Percentiles rank a stretch among this genome's conserved stretches.
Evolutionary conservation across 2,888 invertebrate genomes (phyloP).

Genomic region (Dichetophora obliterata): DNA sequence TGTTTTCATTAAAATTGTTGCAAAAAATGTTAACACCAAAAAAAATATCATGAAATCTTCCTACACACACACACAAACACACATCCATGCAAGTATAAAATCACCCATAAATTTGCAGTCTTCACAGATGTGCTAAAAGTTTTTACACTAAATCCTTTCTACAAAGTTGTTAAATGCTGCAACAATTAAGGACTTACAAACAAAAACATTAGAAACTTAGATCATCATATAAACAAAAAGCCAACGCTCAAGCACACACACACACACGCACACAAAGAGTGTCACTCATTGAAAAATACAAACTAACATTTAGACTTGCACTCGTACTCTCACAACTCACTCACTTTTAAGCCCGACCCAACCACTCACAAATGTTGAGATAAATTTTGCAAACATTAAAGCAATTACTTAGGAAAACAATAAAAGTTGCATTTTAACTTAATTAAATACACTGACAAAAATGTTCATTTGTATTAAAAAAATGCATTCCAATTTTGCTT

Average conservation of each 20-base stretch:
- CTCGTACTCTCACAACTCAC: too few relatives aligned
- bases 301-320: too few relatives aligned
- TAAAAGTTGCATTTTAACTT: not conserved
- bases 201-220: not conserved
- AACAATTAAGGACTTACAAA: not conserved
- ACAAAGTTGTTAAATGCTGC: not conserved
- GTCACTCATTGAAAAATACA: too few relatives aligned
- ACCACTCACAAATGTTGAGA: not conserved
- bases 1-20: too few relatives aligned
- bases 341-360: not conserved
- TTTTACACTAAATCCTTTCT: not conserved
- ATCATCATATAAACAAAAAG: too few relatives aligned
- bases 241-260: too few relatives aligned
- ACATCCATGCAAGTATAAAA: not conserved
- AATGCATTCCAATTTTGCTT: too few relatives aligned
- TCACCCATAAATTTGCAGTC: not conserved
- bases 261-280: too few relatives aligned
- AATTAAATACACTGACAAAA: not conserved
- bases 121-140: not conserved
- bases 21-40: too few relatives aligned
- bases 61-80: not conserved
- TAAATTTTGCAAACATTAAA: not conserved
- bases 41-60: too few relatives aligned
- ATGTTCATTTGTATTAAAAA: too few relatives aligned
- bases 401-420: conserved; percentile 10